Evolutionary conservation across 2,888 invertebrate genomes (phyloP).

Genomic region (Heterodera filipjevi): DNA sequence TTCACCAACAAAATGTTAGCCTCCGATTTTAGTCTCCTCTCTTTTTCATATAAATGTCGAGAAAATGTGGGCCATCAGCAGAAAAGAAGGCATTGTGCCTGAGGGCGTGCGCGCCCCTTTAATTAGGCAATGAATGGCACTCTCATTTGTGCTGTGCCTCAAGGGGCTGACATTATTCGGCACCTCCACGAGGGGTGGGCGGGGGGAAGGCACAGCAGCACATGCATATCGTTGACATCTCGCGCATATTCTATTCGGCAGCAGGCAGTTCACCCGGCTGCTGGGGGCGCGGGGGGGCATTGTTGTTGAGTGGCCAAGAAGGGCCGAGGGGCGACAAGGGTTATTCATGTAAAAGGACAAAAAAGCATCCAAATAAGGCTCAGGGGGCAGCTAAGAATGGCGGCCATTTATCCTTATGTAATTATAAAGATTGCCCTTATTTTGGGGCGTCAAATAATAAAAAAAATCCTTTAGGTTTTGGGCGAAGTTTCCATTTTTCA

Average conservation of each 20-base stretch:
- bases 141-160: background rate
- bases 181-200: background rate
- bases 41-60: constrained; percentile 2
- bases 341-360: background rate
- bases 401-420: no score
- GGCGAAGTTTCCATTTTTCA: no score
- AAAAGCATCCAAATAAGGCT: background rate
- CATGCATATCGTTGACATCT: background rate
- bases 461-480: no score
- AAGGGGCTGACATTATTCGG: background rate
- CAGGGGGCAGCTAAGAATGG: no score
- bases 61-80: background rate
- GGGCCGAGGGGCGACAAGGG: background rate
- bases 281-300: background rate
- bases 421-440: no score
- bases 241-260: background rate
- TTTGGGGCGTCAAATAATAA: no score
- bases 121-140: constrained; percentile 8
- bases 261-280: background rate
- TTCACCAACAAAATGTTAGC: background rate
- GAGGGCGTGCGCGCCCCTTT: background rate
- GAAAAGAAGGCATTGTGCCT: background rate
- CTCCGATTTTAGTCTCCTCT: background rate
- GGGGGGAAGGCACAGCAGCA: background rate
- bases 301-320: background rate